Evolutionary conservation across 1,140 invertebrate genomes (phyloP), one percentile per base, ranked within the genome.

Genomic region (Papilio dardanus): DNA sequence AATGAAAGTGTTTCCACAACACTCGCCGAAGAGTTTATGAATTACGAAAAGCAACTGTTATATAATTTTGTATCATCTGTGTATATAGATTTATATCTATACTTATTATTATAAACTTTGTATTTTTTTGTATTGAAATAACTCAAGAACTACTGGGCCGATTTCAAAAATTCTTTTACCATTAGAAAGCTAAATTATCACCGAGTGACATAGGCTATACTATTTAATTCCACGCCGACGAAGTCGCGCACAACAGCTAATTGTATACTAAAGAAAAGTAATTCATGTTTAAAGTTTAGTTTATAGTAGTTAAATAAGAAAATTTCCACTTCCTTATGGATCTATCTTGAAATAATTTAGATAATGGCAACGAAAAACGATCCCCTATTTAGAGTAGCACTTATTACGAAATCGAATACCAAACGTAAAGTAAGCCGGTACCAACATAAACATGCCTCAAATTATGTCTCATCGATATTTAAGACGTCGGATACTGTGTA

Each of bases 1-100:
- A 62, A 62, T 62, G 24, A 28, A 62, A 28, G 24, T 62, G 54
- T 62, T 62, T 30, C 24, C 54, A 62, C 24, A 62, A 62, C 54
- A 62, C 54, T 21, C 54, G 24, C 5, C 24, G 21, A 28, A 28
- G 24, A 28, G 24, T 62, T 62, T 62, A n/a, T 30, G 2, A 14
- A 28, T 62, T 62, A 62, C n/a, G 24, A 46, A 16, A 16, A 21
- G 54, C 24, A 28, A 28, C 10, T 62, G 3, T 28, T 28, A 30
- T 10, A 58, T 14, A 16, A 28, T 28, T 4, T 62, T 62, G 54
- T 10, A 62, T n/a, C n/a, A n/a, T n/a, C n/a, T n/a, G n/a, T n/a
- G n/a, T n/a, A n/a, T n/a, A n/a, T n/a, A n/a, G n/a, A n/a, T n/a
- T n/a, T n/a, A n/a, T n/a, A n/a, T n/a, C n/a, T n/a, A n/a, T n/a